These are phyloP conservation scores for Xestia xanthographa DNA, from an alignment of 2,888 invertebrate genomes.

Conservation along the genomic window DNA sequence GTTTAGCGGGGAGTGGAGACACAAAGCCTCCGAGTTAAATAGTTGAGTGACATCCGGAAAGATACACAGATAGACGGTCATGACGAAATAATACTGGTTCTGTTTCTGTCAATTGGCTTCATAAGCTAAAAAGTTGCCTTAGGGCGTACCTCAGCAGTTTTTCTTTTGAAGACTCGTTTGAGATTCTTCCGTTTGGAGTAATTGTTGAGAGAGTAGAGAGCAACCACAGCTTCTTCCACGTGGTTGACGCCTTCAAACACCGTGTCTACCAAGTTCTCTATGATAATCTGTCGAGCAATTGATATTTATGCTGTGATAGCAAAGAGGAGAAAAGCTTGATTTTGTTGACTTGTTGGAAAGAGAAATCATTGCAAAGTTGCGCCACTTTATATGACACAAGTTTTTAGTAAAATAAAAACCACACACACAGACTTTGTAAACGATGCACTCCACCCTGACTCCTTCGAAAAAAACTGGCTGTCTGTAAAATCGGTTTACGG, in stretches of 20 bases:
- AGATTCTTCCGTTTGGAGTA: constrained; percentile 94
- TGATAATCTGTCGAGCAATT: constrained; percentile 91
- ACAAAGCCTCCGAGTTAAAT: background rate
- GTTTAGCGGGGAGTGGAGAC: background rate
- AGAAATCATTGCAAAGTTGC: background rate
- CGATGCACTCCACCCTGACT: background rate
- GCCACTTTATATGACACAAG: background rate
- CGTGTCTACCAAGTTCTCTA: constrained; percentile 95
- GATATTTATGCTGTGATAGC: constrained; percentile 25
- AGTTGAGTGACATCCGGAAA: background rate
- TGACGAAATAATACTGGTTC: background rate
- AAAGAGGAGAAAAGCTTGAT: background rate
- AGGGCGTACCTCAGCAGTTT: constrained; percentile 91
- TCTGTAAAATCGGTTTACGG: no score
- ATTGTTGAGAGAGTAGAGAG: constrained; percentile 94
- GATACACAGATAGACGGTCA: background rate
- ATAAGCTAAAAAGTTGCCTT: background rate
- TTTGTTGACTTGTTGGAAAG: background rate
- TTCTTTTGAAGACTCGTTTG: constrained; percentile 92
- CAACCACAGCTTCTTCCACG: constrained; percentile 95
- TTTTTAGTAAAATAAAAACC: background rate
- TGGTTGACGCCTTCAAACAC: constrained; percentile 95
- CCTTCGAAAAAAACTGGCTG: background rate
- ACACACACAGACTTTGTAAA: background rate
- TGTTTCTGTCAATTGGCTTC: background rate